Conservation (phyloP, 2,888 invertebrate species). For the Tetanocera ferruginea region DNA sequence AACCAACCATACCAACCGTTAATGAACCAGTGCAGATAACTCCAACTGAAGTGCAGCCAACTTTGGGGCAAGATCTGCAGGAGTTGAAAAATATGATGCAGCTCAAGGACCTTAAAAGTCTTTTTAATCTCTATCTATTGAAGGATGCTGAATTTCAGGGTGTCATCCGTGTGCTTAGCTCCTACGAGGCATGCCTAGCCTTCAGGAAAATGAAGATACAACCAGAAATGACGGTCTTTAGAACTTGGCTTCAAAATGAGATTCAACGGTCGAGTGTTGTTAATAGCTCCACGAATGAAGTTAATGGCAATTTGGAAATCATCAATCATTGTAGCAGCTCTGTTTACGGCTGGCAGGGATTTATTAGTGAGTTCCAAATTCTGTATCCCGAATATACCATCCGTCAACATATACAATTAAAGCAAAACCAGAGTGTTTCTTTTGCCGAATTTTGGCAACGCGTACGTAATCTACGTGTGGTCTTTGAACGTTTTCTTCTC, state of each 20-base stretch:
- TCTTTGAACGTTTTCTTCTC: slow-evolving; percentile 60
- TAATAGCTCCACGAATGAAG: slow-evolving; percentile 54
- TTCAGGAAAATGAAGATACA: slow-evolving; percentile 57
- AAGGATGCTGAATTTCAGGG: slow-evolving; percentile 63
- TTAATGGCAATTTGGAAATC: slow-evolving; percentile 49
- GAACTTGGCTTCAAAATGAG: slow-evolving; percentile 59
- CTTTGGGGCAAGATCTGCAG: slow-evolving; percentile 46
- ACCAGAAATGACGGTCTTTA: slow-evolving; percentile 60
- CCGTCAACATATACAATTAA: slow-evolving; percentile 55
- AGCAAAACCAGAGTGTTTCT: slow-evolving; percentile 55
- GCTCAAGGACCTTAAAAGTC: slow-evolving; percentile 51
- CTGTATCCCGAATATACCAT: slow-evolving; percentile 59
- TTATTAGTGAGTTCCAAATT: slow-evolving; percentile 58
- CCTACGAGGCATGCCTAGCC: slow-evolving; percentile 54
- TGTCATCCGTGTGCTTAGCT: slow-evolving; percentile 60
- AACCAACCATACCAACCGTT: not conserved
- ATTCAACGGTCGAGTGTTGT: slow-evolving; percentile 49
- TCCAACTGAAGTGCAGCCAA: slow-evolving; percentile 33
- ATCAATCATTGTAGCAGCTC: slow-evolving; percentile 55
- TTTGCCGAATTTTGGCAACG: slow-evolving; percentile 59
- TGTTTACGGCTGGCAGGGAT: slow-evolving; percentile 63
- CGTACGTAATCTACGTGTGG: slow-evolving; percentile 53
- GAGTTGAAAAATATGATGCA: slow-evolving; percentile 43
- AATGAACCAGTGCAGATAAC: not conserved
- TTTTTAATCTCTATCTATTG: slow-evolving; percentile 58